phyloP scores from a whole-genome alignment of 2,797 vertebrate genomes.

The Galagoides demidoff region DNA sequence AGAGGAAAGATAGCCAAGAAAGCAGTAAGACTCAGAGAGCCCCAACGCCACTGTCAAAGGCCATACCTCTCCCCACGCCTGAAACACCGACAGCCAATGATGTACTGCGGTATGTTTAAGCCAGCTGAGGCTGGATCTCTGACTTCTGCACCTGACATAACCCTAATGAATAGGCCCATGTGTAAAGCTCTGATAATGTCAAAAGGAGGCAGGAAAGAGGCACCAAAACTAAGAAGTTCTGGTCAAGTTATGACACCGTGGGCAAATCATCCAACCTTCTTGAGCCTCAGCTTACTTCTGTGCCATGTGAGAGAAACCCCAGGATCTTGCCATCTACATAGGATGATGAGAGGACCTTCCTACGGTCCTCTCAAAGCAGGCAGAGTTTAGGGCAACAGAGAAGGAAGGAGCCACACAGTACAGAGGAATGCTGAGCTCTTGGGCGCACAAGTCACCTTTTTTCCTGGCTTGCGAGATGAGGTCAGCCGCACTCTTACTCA shows the following conservation, averaged over 20 bases:
- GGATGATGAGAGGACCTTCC: neutral
- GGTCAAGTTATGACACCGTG: neutral
- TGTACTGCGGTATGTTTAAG: neutral
- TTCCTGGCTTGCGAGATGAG: constrained; percentile 99
- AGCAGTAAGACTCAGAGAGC: neutral
- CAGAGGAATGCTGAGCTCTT: neutral
- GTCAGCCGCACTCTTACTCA: constrained; percentile 99
- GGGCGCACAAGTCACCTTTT: constrained; percentile 90
- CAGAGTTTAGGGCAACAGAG: fast-evolving
- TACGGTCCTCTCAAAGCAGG: neutral
- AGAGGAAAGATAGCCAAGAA: neutral
- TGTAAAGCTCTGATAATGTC: constrained; percentile 9
- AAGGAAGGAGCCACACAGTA: neutral
- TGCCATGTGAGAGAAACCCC: neutral
- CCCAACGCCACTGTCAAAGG: neutral
- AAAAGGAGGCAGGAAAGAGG: neutral
- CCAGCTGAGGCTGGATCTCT: neutral
- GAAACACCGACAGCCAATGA: neutral
- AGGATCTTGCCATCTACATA: neutral
- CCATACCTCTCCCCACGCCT: neutral
- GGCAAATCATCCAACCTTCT: neutral
- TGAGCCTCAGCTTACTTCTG: neutral
- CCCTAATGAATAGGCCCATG: neutral
- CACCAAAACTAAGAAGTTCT: neutral
- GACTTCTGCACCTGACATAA: neutral